Conservation (phyloP, 2,888 invertebrate genomes). For the Rugalucina vietnamica region DNA sequence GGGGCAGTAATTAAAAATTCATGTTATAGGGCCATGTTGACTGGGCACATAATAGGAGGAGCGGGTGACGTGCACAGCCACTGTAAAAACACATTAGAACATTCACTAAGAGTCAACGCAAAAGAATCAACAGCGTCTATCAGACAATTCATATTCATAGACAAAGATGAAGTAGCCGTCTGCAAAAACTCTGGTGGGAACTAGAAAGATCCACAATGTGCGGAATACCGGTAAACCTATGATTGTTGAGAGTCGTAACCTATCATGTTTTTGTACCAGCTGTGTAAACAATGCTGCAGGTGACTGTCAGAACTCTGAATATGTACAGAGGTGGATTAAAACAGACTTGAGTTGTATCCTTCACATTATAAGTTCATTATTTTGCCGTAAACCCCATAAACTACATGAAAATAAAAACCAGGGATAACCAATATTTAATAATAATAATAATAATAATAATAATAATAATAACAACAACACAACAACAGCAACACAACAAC, state of each 20-base stretch:
- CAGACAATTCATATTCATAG: constrained; percentile 27
- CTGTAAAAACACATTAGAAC: constrained; percentile 20
- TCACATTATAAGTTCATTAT: no score
- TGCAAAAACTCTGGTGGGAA: constrained; percentile 10
- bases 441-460: no score
- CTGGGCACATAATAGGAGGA: constrained; percentile 12
- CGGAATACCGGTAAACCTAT: constrained; percentile 1
- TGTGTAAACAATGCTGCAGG: neutral
- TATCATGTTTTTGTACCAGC: neutral
- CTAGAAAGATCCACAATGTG: constrained; percentile 14
- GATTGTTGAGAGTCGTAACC: constrained; percentile 22
- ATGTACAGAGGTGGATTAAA: neutral
- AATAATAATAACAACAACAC: no score
- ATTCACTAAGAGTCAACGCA: constrained; percentile 9
- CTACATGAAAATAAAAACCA: no score
- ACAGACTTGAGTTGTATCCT: no score
- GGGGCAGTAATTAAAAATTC: constrained; percentile 31
- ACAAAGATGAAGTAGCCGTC: constrained; percentile 25
- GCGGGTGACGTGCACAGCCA: constrained; percentile 10
- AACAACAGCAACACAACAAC: no score
- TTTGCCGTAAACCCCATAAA: no score
- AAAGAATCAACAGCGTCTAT: constrained; percentile 7
- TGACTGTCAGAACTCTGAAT: neutral
- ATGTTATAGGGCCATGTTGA: constrained; percentile 38
- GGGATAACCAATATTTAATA: no score